phyloP scores from a whole-genome alignment of 2,888 invertebrate species.

The Ephialtes manifestator region DNA sequence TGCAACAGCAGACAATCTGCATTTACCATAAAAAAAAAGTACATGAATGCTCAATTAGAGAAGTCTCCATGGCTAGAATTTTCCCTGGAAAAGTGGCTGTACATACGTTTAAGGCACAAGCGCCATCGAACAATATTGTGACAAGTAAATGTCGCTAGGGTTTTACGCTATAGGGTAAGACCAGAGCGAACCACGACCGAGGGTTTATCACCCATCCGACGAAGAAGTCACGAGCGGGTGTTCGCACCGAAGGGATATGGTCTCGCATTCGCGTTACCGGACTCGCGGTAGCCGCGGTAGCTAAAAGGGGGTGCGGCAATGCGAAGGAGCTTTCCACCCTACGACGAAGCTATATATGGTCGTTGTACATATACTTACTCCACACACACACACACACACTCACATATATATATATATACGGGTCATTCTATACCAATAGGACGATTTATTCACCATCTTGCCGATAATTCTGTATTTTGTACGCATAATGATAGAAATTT shows the following conservation, averaged over 20 bases:
- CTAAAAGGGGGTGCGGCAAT: conserved; percentile 52
- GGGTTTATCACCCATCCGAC: conserved; percentile 40
- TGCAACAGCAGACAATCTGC: not conserved
- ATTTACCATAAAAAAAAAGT: not conserved
- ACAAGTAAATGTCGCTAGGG: conserved; percentile 49
- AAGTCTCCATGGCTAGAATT: not conserved
- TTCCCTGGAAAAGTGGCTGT: not conserved
- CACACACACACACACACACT: too few relatives aligned
- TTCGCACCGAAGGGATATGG: conserved; percentile 31
- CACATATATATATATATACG: too few relatives aligned
- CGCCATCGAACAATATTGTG: conserved; percentile 57
- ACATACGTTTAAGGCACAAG: not conserved
- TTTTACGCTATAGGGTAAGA: conserved; percentile 8
- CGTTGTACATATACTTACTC: too few relatives aligned
- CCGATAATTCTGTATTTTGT: too few relatives aligned
- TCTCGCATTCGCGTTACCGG: conserved; percentile 42
- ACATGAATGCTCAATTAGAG: conserved; percentile 5
- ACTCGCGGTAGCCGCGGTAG: conserved; percentile 28
- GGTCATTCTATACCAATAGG: too few relatives aligned
- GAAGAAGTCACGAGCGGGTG: conserved; percentile 51
- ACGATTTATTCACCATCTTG: too few relatives aligned
- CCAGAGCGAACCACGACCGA: conserved; percentile 12
- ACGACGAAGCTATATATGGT: conserved; percentile 8
- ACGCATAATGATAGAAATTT: too few relatives aligned
- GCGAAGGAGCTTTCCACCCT: conserved; percentile 57